Evolutionary conservation across 2,113 vertebrate genomes (phyloP).

Genomic region (Elaphurus davidianus): DNA sequence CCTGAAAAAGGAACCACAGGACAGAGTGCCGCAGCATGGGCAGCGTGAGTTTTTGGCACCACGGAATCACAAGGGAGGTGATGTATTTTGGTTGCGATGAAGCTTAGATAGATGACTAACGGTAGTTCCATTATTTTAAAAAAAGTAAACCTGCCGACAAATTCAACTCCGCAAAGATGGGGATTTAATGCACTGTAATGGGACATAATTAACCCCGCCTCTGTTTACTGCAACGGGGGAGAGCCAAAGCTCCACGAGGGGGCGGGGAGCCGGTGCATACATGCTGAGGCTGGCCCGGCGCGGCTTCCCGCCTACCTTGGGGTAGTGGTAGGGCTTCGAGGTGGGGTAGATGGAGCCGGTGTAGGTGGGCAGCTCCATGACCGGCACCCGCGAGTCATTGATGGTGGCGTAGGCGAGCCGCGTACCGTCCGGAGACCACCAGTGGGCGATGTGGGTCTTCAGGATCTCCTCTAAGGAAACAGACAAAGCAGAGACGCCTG

Average conservation of each 20-base stretch:
- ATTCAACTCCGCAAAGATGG: not conserved
- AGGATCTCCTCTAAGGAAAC: slow-evolving; percentile 91
- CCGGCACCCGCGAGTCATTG: slow-evolving; percentile 93
- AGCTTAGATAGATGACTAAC: not conserved
- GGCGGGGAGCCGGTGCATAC: fast-evolving
- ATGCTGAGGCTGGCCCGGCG: fast-evolving
- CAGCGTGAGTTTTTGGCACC: fast-evolving
- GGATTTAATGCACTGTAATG: not conserved
- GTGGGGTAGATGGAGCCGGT: slow-evolving; percentile 90
- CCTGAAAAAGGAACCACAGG: fast-evolving
- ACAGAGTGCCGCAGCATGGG: not conserved
- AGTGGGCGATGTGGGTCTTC: slow-evolving; percentile 94
- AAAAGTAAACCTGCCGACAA: not conserved
- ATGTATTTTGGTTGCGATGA: not conserved
- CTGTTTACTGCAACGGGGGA: not conserved
- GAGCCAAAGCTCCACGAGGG: not conserved
- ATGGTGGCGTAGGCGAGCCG: slow-evolving; percentile 95
- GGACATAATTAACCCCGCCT: not conserved
- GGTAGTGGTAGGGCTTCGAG: slow-evolving; percentile 92
- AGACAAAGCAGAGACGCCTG: not conserved
- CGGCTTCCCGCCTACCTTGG: slow-evolving; percentile 87
- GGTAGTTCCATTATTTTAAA: not conserved
- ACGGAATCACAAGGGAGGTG: fast-evolving
- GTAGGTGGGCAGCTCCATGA: slow-evolving; percentile 95
- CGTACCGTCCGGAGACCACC: slow-evolving; percentile 98